Evolutionary conservation across 92 coral and sea anemone species (phyloP).

Genomic region (Epizoanthus stellaris): DNA sequence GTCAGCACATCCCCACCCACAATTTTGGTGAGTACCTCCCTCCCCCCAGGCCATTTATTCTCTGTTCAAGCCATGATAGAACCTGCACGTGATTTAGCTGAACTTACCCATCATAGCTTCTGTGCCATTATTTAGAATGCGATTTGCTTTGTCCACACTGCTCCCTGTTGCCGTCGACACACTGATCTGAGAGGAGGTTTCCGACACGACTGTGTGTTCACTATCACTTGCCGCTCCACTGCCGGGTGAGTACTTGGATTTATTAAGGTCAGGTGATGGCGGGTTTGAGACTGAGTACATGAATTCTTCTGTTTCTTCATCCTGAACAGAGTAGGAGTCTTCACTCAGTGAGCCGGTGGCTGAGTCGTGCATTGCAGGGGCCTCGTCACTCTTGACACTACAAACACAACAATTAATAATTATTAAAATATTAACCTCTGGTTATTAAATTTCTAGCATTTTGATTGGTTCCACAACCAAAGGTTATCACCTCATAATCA

Average conservation of each 20-base stretch:
- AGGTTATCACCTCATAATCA: too few relatives aligned
- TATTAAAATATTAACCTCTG: too few relatives aligned
- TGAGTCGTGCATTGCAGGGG: constrained; percentile 53
- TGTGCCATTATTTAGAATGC: constrained; percentile 32
- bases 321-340: constrained; percentile 80
- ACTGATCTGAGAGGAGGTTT: constrained; percentile 29
- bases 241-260: constrained; percentile 40
- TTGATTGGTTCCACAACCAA: too few relatives aligned
- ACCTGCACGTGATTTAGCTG: neutral
- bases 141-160: constrained; percentile 41
- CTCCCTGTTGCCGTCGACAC: constrained; percentile 27
- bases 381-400: neutral
- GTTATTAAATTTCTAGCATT: too few relatives aligned
- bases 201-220: constrained; percentile 73
- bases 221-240: constrained; percentile 78
- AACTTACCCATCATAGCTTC: constrained; percentile 46
- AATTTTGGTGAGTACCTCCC: too few relatives aligned
- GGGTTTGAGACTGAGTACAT: constrained; percentile 93
- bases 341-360: constrained; percentile 76
- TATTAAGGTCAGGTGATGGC: constrained; percentile 77
- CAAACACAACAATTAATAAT: neutral
- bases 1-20: too few relatives aligned
- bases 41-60: too few relatives aligned
- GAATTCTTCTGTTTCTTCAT: constrained; percentile 81
- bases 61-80: too few relatives aligned